phyloP scores from a whole-genome alignment of 2,797 vertebrate genomes.

The Picus viridis region DNA sequence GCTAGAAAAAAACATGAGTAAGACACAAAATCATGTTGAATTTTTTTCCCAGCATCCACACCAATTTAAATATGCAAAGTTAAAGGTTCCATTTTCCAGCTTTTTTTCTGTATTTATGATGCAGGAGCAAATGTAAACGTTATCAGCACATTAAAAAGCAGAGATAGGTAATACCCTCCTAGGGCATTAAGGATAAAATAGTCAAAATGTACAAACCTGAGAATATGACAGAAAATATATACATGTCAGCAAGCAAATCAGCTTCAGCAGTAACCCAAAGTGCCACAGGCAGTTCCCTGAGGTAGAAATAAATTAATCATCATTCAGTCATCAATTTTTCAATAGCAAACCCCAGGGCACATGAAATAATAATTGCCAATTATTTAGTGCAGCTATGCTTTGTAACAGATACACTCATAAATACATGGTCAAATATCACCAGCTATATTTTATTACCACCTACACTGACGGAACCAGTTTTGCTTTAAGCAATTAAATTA shows the following conservation, averaged over 20 bases:
- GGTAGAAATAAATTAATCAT: slow-evolving; percentile 49
- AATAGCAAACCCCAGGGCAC: not conserved
- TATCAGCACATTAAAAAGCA: not conserved
- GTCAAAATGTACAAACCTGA: slow-evolving; percentile 82
- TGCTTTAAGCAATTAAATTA: not conserved
- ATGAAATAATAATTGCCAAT: not conserved
- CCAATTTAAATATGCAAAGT: not conserved
- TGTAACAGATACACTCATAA: not conserved
- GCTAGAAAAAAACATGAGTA: not conserved
- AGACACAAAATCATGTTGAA: not conserved
- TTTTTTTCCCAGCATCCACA: not conserved
- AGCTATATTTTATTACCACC: not conserved
- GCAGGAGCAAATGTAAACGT: not conserved
- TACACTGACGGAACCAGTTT: not conserved
- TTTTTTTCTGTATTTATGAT: not conserved
- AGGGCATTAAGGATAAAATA: not conserved
- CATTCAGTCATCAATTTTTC: not conserved
- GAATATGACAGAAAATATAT: slow-evolving; percentile 93
- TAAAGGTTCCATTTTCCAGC: not conserved
- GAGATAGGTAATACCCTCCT: not conserved
- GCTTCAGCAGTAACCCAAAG: slow-evolving; percentile 88
- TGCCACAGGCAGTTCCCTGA: slow-evolving; percentile 92
- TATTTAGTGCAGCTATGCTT: not conserved
- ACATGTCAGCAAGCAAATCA: slow-evolving; percentile 86
- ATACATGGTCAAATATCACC: not conserved